These are phyloP conservation scores for Recurvirostra avosetta DNA, from an alignment of 2,113 vertebrate species.

Conservation along the genomic window DNA sequence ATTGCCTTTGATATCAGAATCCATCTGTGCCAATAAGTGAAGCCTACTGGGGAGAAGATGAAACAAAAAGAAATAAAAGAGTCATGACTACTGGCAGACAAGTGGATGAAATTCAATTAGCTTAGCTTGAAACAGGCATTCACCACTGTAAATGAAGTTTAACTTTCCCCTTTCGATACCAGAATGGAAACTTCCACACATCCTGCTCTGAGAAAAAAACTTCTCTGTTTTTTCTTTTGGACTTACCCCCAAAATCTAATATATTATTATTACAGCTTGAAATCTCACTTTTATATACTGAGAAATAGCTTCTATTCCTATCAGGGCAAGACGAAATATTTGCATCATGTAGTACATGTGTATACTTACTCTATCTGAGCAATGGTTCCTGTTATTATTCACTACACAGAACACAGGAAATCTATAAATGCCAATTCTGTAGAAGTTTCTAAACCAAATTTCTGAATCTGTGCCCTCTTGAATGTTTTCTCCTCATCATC, in stretches of 20 bases:
- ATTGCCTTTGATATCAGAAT: conserved; percentile 28
- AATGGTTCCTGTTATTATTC: not conserved
- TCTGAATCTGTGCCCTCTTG: not conserved
- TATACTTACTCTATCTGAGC: not conserved
- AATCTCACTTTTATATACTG: not conserved
- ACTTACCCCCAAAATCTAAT: not conserved
- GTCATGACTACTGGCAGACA: not conserved
- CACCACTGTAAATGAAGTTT: not conserved
- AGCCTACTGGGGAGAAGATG: not conserved
- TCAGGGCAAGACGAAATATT: not conserved
- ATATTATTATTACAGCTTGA: not conserved
- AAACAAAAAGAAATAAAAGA: conserved; percentile 16
- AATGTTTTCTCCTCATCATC: not conserved
- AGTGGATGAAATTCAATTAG: conserved; percentile 3
- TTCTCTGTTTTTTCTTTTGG: not conserved
- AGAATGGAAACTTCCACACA: not conserved
- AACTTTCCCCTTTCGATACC: not conserved
- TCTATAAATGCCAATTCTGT: not conserved
- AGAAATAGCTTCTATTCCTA: not conserved
- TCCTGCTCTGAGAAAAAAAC: not conserved
- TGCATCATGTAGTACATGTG: not conserved
- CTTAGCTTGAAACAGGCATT: not conserved
- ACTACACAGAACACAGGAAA: not conserved
- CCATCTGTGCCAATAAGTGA: not conserved
- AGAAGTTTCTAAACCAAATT: not conserved